Evolutionary conservation across 2,888 invertebrate genomes (phyloP), one percentile per base, ranked within the genome.

Genomic region (Caenorhabditis wallacei): DNA sequence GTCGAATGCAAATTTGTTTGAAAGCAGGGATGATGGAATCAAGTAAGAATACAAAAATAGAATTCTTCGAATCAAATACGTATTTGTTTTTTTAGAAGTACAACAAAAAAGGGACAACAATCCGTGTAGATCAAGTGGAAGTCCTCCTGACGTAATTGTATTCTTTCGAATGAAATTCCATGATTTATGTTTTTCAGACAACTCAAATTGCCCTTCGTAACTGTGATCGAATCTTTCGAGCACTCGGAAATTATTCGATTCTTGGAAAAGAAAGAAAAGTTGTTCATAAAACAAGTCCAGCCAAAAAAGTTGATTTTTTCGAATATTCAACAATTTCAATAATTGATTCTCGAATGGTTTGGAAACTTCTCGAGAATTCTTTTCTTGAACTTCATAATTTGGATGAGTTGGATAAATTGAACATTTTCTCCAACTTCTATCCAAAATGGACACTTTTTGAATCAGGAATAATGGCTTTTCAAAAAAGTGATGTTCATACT

Each of bases 381-480:
- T 57, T 75, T 37, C 24, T 48, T 8, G 74, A 75, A 30, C 48
- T 75, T 11, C 20, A 46, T 1, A 46, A 48, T 2, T 13, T 75
- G n/a, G 40, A 64, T 22, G 64, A 64, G 0, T 22, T 10, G 11
- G 66, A 75, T 35, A 75, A 75, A 37, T 0, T 24, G 0, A 75
- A 75, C 18, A 57, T 75, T 0, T 75, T 75, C 48, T 64, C 74
- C 0, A 75, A 75, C 13, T 75, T 75, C 16, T 75, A 64, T 54
- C 74, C 74, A 0, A 75, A 75, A 22, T 75, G 74, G 74, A 75
- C 74, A 2, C 66, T 75, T 10, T 75, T 75, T 24, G 74, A 75
- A 46, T 75, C 74, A 1, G 74, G 46, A n/a, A 66, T 75, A 11
- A 56, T 48, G 48, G 74, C 74, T 4, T 75, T 75, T 11, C 64